Evolutionary conservation across 2,888 invertebrate species (phyloP).

Genomic region (Calameuta idolon): DNA sequence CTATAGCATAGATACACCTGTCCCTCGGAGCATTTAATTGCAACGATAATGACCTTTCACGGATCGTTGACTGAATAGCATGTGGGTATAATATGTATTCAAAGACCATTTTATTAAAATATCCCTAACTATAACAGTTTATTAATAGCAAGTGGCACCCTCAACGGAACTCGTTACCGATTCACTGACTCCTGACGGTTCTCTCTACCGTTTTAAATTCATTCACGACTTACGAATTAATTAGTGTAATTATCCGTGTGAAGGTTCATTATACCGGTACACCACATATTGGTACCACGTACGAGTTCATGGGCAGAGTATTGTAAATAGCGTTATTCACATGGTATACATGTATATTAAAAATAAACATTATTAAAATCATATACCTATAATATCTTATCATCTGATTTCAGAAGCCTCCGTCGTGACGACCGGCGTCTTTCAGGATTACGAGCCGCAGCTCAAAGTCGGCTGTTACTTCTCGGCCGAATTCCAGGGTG

Average conservation of each 20-base stretch:
- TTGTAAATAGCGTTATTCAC: neutral
- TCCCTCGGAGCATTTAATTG: conserved; percentile 7
- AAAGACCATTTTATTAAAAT: neutral
- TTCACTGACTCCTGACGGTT: neutral
- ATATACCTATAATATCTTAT: neutral
- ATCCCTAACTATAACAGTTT: neutral
- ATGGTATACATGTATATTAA: neutral
- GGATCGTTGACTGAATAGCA: conserved; percentile 42
- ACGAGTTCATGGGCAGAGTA: neutral
- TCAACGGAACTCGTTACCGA: neutral
- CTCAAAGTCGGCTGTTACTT: conserved; percentile 72
- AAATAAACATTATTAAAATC: neutral
- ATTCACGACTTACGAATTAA: neutral
- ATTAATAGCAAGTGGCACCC: neutral
- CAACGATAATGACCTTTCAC: conserved; percentile 52
- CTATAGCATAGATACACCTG: conserved; percentile 1
- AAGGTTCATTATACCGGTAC: neutral
- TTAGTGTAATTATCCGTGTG: neutral
- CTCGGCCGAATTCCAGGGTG: conserved; percentile 75
- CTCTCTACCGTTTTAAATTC: neutral
- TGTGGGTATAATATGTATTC: conserved; percentile 31
- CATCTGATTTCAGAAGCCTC: conserved; percentile 32
- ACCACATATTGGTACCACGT: neutral
- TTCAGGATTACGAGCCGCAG: conserved; percentile 50
- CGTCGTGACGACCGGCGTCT: conserved; percentile 39